Evolutionary conservation across 1,140 invertebrate species (phyloP), one percentile per base, ranked within the genome.

Genomic region (Oppia nitens): DNA sequence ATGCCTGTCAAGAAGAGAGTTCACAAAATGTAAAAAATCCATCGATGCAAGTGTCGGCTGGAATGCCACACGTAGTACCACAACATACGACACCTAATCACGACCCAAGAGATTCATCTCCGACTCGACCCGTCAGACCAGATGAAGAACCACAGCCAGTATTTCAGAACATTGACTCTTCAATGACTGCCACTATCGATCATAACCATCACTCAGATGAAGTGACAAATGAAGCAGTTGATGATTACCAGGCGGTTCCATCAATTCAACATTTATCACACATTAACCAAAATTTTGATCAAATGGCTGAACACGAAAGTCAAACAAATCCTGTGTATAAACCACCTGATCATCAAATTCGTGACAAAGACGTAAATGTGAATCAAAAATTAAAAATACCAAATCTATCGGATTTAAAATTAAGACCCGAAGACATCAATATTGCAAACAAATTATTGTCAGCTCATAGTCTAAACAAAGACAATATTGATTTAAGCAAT

Each of bases 1-100:
- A 90, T 68, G 70, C 55, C 12, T 66, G 65, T 29, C 20, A 55
- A 52, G 17, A 55, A 21, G 57, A 32, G 21, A 12, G 40, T 48
- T 17, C 55, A 40, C 51, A 26, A 3, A 24, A 32, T 29, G 14
- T 25, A 53, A 32, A 55, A 53, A 27, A 27, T 47, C 24, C 21
- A 4, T 59, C 60, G n/a, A 20, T 50, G 49, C 49, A 26, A 50
- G 49, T 21, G 49, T 21, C 24, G 11, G 24, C 49, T 25, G 20
- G 11, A 11, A 50, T 21, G 4, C 20, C 24, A 50, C 11, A n/a
- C 55, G 21, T 51, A 24, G 21, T 51, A 24, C 17, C 32, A 6
- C 32, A 40, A 17, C 6, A 40, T 40, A 6, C 6, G 17, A 40
- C 17, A 40, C 32, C 32, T 6, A 6, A 6, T 9, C 32, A 40